Percentiles rank a stretch among this genome's conserved stretches.
These are phyloP conservation scores for Parambassis ranga DNA, from an alignment of 2,797 vertebrate genomes.

Conservation along the genomic window DNA sequence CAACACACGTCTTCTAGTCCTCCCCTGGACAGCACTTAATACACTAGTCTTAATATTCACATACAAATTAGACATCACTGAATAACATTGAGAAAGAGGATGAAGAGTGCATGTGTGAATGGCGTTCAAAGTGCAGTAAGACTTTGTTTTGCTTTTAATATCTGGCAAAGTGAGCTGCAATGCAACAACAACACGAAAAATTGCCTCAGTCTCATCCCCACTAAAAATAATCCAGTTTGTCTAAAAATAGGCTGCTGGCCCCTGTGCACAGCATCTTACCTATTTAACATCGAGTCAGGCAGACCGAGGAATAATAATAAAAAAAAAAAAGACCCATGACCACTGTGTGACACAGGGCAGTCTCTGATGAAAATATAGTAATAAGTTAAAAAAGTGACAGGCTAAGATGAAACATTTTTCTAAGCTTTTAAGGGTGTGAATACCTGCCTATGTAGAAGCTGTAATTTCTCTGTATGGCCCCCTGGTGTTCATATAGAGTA, in stretches of 20 bases:
- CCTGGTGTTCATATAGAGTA: conserved; percentile 45
- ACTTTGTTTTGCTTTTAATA: neutral
- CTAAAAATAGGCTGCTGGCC: conserved; percentile 38
- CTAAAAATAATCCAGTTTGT: conserved; percentile 26
- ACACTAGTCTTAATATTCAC: conserved; percentile 8
- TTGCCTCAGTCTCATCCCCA: neutral
- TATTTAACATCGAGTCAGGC: conserved; percentile 4
- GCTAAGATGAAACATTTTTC: conserved; percentile 3
- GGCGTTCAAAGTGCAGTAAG: conserved; percentile 12
- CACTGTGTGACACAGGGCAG: neutral
- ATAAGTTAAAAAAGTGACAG: neutral
- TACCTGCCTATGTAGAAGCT: conserved; percentile 17
- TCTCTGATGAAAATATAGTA: neutral
- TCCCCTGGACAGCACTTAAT: conserved; percentile 71
- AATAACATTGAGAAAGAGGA: neutral
- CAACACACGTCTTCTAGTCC: conserved; percentile 29
- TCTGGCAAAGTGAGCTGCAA: neutral
- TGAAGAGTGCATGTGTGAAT: conserved; percentile 1
- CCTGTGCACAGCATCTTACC: conserved; percentile 2
- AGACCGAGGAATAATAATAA: neutral
- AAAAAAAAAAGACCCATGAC: neutral
- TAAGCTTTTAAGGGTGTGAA: neutral
- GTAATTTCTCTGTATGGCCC: conserved; percentile 15
- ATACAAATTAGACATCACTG: neutral
- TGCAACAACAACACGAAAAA: neutral